Evolutionary conservation across 2,888 invertebrate species (phyloP), one percentile per base, ranked within the genome.

Genomic region (Deilephila elpenor): DNA sequence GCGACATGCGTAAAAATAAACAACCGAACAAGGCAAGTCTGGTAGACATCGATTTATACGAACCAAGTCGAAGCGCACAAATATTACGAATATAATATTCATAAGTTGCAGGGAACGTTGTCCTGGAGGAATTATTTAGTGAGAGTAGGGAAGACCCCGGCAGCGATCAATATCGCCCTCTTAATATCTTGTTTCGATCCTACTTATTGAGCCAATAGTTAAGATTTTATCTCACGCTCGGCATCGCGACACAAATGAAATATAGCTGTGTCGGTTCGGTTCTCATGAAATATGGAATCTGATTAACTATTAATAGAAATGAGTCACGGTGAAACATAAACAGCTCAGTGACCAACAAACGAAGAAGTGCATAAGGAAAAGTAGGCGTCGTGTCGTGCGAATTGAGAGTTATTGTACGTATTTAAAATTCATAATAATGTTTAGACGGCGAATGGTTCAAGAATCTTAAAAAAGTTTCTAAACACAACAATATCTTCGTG

Each of bases 191-290:
- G 84, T 86, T 84, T 86, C 86, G 86, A 87, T 88, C 84, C 83
- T 82, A 83, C 80, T 86, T 90, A 89, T 89, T 90, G 87, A 89
- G 84, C 85, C 84, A 88, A 88, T 88, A 87, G 84, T 85, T 84
- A 83, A 88, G 89, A 90, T 90, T 84, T 82, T 88, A 92, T 92
- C 90, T 88, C 80, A 79, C 83, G 83, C 85, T 88, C 86, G 86
- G 88, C 85, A 88, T 88, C 86, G 89, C 86, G 87, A 89, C 88
- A 87, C 84, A 87, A 87, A 91, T 90, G 86, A 91, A 90, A 89
- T 90, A 91, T 89, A 83, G 84, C 84, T 76, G 76, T 77, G 81
- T 82, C 80, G 82, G 80, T 82, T 84, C 80, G 80, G 82, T 89
- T 87, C 88, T 88, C 87, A 90, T 88, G 87, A 89, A 90, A 90